Evolutionary conservation across 1,140 invertebrate genomes (phyloP).

Genomic region (Monomorium pharaonis): DNA sequence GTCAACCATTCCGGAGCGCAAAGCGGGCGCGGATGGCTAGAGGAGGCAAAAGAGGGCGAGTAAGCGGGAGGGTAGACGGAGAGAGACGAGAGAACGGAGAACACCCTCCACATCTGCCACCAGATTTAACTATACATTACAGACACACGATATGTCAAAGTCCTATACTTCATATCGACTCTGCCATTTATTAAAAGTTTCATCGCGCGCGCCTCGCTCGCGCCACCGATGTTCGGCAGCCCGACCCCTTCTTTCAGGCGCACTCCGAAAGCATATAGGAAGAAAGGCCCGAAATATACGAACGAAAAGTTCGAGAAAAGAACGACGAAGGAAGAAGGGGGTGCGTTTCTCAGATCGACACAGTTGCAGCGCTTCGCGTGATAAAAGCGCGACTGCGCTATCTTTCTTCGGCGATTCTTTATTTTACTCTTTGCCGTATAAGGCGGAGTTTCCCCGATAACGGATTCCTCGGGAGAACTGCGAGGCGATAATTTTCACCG

Average conservation of each 20-base stretch:
- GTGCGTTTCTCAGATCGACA: constrained; percentile 45
- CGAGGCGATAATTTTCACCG: constrained; percentile 18
- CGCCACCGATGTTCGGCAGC: constrained; percentile 68
- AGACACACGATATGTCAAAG: constrained; percentile 86
- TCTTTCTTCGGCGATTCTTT: constrained; percentile 57
- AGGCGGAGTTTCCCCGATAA: constrained; percentile 37
- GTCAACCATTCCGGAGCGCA: constrained; percentile 31
- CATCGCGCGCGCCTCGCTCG: constrained; percentile 79
- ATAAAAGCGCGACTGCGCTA: constrained; percentile 33
- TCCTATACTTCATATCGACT: constrained; percentile 86
- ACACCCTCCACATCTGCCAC: constrained; percentile 84
- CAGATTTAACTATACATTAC: constrained; percentile 86
- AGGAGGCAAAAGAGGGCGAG: constrained; percentile 7
- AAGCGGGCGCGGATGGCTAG: constrained; percentile 50
- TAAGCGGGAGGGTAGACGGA: constrained; percentile 24
- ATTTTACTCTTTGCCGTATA: constrained; percentile 7
- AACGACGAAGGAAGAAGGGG: constrained; percentile 26
- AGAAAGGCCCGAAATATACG: constrained; percentile 78
- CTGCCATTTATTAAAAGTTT: constrained; percentile 86
- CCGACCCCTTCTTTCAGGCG: constrained; percentile 65
- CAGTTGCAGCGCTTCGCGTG: constrained; percentile 26
- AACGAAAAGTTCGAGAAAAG: constrained; percentile 68
- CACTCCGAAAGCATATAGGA: constrained; percentile 65
- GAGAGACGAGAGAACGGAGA: constrained; percentile 70
- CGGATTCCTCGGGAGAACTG: constrained; percentile 15